These are phyloP conservation scores for Epizoanthus scotinus DNA, from an alignment of 92 coral and sea anemone genomes.

Conservation along the genomic window DNA sequence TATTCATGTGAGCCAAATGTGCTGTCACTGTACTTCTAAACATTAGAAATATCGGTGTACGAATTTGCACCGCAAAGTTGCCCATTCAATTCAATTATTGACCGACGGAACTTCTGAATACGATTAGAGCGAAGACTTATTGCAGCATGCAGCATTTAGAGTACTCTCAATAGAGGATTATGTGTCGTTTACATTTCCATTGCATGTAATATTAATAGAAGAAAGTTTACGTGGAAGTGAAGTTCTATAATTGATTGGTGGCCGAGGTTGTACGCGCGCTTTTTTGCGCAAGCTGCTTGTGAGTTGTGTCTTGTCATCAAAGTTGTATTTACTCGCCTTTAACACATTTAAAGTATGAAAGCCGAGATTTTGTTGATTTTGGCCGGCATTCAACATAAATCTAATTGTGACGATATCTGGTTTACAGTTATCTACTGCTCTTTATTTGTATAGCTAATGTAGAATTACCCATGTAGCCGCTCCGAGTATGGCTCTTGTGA, in stretches of 20 bases:
- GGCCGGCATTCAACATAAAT: neutral
- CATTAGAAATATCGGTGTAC: neutral
- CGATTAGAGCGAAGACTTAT: too few species aligned
- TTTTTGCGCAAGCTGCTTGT: neutral
- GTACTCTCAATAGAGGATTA: too few species aligned
- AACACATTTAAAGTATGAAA: conserved; percentile 33
- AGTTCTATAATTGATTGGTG: neutral
- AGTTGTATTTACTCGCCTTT: conserved; percentile 25
- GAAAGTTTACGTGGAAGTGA: neutral
- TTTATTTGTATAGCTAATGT: conserved; percentile 5
- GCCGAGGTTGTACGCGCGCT: neutral
- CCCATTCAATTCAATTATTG: neutral
- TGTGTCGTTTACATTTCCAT: too few species aligned
- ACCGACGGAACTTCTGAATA: too few species aligned
- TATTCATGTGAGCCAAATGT: neutral
- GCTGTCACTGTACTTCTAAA: neutral
- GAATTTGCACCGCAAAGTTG: neutral
- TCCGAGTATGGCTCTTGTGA: neutral
- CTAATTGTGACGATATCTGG: neutral
- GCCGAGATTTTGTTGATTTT: conserved; percentile 31
- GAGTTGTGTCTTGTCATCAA: too few species aligned
- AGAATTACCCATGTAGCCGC: neutral
- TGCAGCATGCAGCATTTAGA: too few species aligned
- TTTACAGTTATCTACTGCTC: conserved; percentile 10
- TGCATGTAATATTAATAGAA: neutral